Percentiles rank a stretch among this genome's conserved stretches.
Conservation (phyloP, 2,888 invertebrate genomes). For the Drosophila differens region DNA sequence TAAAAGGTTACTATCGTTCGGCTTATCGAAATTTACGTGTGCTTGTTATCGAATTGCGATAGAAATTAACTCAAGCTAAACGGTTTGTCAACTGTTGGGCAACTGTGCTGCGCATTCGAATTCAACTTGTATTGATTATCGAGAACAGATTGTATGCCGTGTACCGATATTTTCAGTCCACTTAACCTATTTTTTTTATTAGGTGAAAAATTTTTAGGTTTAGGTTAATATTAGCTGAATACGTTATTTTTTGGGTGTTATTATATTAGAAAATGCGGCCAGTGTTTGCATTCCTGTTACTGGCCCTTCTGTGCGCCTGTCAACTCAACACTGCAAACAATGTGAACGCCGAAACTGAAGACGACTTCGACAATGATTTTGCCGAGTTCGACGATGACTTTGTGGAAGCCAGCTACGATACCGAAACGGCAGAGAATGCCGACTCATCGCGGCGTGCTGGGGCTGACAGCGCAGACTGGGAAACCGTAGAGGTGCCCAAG, state of each 20-base stretch:
- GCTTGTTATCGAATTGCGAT: slow-evolving; percentile 24
- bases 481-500: slow-evolving; percentile 37
- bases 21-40: slow-evolving; percentile 2
- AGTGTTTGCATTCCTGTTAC: slow-evolving; percentile 66
- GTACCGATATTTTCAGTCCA: slow-evolving; percentile 57
- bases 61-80: background rate
- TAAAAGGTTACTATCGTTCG: slow-evolving; percentile 32
- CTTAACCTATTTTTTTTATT: slow-evolving; percentile 63
- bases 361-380: slow-evolving; percentile 98
- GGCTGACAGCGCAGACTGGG: slow-evolving; percentile 30
- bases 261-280: slow-evolving; percentile 62
- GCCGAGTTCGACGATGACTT: slow-evolving; percentile 91
- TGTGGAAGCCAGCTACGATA: slow-evolving; percentile 66
- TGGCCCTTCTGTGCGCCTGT: slow-evolving; percentile 65
- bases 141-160: background rate
- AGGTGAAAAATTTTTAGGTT: slow-evolving; percentile 61
- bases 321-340: slow-evolving; percentile 51
- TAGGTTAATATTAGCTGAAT: slow-evolving; percentile 64
- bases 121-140: slow-evolving; percentile 8
- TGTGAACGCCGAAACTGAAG: slow-evolving; percentile 84
- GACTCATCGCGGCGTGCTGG: slow-evolving; percentile 42
- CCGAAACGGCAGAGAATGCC: slow-evolving; percentile 55
- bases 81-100: slow-evolving; percentile 7
- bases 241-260: slow-evolving; percentile 34
- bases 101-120: background rate